Conservation (phyloP, 1,140 invertebrate species). For the Drosophila athabasca region DNA sequence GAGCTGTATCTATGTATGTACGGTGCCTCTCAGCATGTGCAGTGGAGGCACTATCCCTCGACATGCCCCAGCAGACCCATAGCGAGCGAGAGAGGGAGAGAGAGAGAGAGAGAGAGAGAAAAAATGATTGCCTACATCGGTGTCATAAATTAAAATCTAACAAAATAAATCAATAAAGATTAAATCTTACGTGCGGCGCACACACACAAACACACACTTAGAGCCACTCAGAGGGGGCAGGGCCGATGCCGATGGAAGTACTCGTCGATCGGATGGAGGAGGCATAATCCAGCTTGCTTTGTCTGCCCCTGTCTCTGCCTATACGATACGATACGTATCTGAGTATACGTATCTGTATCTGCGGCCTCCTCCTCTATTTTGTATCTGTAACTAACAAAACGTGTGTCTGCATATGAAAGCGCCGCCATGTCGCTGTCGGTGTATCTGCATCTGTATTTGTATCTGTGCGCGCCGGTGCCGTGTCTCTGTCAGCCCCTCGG, state of each 20-base stretch:
- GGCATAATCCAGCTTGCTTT: slow-evolving; percentile 73
- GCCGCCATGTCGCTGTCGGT: slow-evolving; percentile 40
- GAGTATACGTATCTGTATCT: slow-evolving; percentile 50
- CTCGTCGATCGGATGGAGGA: slow-evolving; percentile 35
- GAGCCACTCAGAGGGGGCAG: slow-evolving; percentile 1
- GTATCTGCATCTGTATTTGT: slow-evolving; percentile 10
- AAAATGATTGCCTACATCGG: slow-evolving; percentile 77
- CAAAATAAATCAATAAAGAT: slow-evolving; percentile 83
- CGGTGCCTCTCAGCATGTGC: neutral
- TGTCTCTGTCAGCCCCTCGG: slow-evolving; percentile 65
- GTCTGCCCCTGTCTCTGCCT: slow-evolving; percentile 19
- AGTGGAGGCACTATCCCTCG: neutral
- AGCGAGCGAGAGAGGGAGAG: neutral
- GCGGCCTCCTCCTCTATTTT: slow-evolving; percentile 50
- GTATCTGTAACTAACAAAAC: slow-evolving; percentile 72
- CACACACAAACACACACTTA: slow-evolving; percentile 44
- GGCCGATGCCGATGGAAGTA: slow-evolving; percentile 6
- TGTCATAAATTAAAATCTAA: slow-evolving; percentile 82
- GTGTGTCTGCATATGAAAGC: slow-evolving; percentile 74
- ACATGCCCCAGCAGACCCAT: neutral
- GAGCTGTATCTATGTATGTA: too few species aligned
- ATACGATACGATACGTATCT: slow-evolving; percentile 5
- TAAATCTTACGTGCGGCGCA: slow-evolving; percentile 72
- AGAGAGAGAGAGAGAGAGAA: slow-evolving; percentile 20
- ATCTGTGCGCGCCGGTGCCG: slow-evolving; percentile 16